These are phyloP conservation scores for Oithona nana DNA, from an alignment of 2,888 invertebrate species.

Conservation along the genomic window DNA sequence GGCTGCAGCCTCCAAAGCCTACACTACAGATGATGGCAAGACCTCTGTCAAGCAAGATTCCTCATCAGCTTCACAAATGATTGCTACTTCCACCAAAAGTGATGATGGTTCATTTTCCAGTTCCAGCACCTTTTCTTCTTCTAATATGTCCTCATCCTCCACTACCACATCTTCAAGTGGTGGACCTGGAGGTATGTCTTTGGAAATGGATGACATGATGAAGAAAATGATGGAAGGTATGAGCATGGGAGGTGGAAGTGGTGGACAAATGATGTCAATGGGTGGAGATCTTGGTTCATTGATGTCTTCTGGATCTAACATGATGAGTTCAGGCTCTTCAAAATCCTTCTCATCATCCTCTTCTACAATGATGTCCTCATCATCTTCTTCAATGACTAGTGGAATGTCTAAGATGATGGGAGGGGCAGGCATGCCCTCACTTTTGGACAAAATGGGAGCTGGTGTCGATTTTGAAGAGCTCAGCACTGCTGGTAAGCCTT, in stretches of 20 bases:
- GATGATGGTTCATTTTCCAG: conserved; percentile 10
- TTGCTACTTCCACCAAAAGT: conserved; percentile 12
- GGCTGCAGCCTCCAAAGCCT: conserved; percentile 12
- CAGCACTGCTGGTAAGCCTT: conserved; percentile 7
- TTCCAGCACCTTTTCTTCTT: not conserved
- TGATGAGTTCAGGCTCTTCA: not conserved
- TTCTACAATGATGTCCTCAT: not conserved
- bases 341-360: conserved; percentile 9
- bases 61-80: conserved; percentile 7
- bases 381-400: not conserved
- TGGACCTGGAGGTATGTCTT: not conserved
- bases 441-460: conserved; percentile 5
- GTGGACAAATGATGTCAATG: not conserved
- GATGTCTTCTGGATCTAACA: not conserved
- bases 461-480: conserved; percentile 13
- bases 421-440: not conserved
- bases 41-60: conserved; percentile 11
- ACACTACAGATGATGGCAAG: conserved; percentile 13
- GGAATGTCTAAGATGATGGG: not conserved
- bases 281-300: not conserved
- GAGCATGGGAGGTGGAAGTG: not conserved
- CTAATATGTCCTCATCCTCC: conserved; percentile 1
- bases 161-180: conserved; percentile 2
- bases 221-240: conserved; percentile 16
- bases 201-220: conserved; percentile 9